Evolutionary conservation across 64 coral and sea anemone genomes (phyloP).

Genomic region (Astreopora myriophthalma): DNA sequence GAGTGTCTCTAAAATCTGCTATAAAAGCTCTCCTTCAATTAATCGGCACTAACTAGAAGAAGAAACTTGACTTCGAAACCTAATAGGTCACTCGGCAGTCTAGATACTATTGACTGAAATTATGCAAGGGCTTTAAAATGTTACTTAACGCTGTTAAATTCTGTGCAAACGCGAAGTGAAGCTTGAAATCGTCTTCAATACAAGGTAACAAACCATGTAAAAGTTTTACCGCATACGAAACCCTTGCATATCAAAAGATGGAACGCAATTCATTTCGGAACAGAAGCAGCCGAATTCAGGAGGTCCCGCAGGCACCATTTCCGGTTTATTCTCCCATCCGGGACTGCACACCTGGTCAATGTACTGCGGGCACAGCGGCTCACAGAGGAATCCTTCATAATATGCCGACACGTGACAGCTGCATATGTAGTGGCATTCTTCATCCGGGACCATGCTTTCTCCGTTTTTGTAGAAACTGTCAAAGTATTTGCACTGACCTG

Average conservation of each 20-base stretch:
- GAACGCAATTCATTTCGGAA: not conserved
- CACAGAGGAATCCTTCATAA: slow-evolving; percentile 20
- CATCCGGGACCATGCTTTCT: slow-evolving; percentile 3
- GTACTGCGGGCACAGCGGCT: not conserved
- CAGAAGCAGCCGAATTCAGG: slow-evolving; percentile 6
- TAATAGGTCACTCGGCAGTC: too few species aligned
- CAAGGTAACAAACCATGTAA: not conserved
- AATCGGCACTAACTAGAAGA: too few species aligned
- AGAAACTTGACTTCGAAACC: too few species aligned
- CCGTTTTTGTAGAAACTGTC: not conserved
- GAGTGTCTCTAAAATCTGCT: too few species aligned
- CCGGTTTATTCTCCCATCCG: not conserved
- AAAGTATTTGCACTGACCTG: slow-evolving; percentile 6
- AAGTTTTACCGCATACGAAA: not conserved
- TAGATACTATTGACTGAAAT: too few species aligned
- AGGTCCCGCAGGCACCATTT: not conserved
- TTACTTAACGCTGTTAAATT: too few species aligned
- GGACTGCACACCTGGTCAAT: not conserved
- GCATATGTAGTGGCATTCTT: not conserved
- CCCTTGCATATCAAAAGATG: not conserved
- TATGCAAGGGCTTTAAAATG: too few species aligned
- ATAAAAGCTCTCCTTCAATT: too few species aligned
- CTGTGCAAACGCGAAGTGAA: too few species aligned
- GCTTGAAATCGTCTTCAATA: not conserved
- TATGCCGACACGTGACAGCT: slow-evolving; percentile 14